A percentile compares a stretch with the other conserved stretches of the same genome.
phyloP scores from a whole-genome alignment of 2,888 invertebrate genomes.

The Hyalella azteca region DNA sequence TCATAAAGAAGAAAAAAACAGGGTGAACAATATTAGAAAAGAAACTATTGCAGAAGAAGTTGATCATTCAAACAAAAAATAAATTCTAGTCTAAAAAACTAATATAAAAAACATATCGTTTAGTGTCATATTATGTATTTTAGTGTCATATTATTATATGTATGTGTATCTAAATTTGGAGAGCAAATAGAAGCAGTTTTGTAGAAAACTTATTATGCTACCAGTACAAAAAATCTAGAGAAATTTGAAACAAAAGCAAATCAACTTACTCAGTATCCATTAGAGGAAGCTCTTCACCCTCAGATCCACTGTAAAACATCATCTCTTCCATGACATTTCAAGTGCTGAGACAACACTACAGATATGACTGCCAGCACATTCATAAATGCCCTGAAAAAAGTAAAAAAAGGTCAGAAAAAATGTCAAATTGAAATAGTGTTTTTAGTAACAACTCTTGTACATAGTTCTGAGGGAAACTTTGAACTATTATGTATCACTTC shows the following conservation, averaged over 20 bases:
- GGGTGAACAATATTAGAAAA: not conserved
- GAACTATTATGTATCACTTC: no score
- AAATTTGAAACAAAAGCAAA: not conserved
- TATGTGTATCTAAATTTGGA: no score
- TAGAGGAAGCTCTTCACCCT: not conserved
- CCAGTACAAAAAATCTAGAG: not conserved
- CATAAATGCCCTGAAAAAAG: not conserved
- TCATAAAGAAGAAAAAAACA: not conserved
- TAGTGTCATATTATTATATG: not conserved
- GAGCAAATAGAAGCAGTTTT: no score
- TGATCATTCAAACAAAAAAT: no score
- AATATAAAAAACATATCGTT: no score
- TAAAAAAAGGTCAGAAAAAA: not conserved
- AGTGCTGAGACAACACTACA: not conserved
- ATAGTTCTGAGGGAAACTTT: no score
- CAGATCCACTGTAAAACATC: not conserved
- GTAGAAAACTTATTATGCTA: no score
- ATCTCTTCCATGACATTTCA: constrained; percentile 5
- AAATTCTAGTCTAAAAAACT: no score
- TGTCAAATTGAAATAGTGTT: not conserved
- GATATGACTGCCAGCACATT: not conserved
- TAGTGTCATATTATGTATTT: no score
- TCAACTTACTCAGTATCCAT: not conserved
- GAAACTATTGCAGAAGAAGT: not conserved
- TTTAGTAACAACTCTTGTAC: not conserved